These are phyloP conservation scores for Tringa solitaria DNA, from an alignment of 2,113 vertebrate genomes.

Conservation along the genomic window DNA sequence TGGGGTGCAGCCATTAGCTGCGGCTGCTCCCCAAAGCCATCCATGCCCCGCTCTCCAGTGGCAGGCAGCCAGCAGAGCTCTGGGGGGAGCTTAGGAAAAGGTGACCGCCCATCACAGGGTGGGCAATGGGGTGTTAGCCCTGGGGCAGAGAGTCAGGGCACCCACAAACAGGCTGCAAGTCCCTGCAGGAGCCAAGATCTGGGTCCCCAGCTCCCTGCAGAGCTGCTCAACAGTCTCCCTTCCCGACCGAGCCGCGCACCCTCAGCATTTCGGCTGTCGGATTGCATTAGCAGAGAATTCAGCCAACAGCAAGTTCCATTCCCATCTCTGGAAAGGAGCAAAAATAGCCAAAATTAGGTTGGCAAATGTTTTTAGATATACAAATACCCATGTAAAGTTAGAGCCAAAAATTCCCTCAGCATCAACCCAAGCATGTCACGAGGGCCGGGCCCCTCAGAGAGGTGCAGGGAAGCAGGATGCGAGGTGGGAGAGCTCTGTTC, in stretches of 20 bases:
- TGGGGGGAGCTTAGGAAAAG: neutral
- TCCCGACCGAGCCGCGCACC: fast-evolving
- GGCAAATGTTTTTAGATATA: neutral
- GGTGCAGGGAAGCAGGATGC: fast-evolving
- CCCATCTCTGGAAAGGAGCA: neutral
- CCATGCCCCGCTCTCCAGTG: fast-evolving
- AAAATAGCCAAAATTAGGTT: neutral
- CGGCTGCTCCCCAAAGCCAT: neutral
- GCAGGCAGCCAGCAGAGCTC: neutral
- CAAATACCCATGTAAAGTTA: neutral
- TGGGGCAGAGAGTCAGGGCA: neutral
- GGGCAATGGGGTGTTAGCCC: fast-evolving
- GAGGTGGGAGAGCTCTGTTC: neutral
- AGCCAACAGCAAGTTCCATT: slow-evolving; percentile 7
- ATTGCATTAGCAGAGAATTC: neutral
- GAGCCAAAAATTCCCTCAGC: neutral
- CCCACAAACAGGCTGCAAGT: neutral
- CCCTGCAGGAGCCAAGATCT: neutral
- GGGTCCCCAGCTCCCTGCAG: neutral
- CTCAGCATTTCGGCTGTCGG: neutral
- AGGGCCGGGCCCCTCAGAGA: neutral
- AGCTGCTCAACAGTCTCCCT: neutral
- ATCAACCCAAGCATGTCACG: fast-evolving
- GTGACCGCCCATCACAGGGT: fast-evolving
- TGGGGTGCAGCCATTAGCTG: neutral